Evolutionary conservation across 2,113 vertebrate species (phyloP).

Genomic region (Podarcis raffonei): DNA sequence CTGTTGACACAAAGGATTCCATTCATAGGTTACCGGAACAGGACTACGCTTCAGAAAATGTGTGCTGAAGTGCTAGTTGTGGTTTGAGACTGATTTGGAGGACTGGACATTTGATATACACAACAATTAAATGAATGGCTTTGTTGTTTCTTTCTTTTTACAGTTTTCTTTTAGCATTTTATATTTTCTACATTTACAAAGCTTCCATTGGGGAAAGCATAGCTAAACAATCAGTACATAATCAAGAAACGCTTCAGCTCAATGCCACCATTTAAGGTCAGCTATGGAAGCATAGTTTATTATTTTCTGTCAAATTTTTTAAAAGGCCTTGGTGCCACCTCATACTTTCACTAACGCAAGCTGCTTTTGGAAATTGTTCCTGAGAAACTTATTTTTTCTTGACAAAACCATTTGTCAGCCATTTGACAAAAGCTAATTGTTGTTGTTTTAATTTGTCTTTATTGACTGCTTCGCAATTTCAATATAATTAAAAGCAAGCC

Average conservation of each 20-base stretch:
- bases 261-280: neutral
- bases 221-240: neutral
- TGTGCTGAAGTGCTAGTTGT: neutral
- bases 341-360: conserved; percentile 35
- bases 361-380: conserved; percentile 36
- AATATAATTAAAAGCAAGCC: conserved; percentile 65
- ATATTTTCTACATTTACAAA: neutral
- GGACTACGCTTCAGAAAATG: neutral
- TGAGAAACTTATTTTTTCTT: conserved; percentile 13
- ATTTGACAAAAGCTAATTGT: conserved; percentile 12
- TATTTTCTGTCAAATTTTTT: conserved; percentile 17
- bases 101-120: neutral
- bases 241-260: neutral
- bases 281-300: neutral
- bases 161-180: neutral
- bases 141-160: neutral
- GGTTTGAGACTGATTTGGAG: neutral
- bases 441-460: conserved; percentile 67
- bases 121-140: neutral
- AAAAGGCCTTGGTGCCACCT: conserved; percentile 37
- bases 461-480: conserved; percentile 50
- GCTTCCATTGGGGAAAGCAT: neutral
- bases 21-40: neutral
- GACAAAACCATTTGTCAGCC: conserved; percentile 57
- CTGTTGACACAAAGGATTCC: neutral